These are phyloP conservation scores for Chrysolina americana DNA, from an alignment of 2,888 invertebrate genomes.

Conservation along the genomic window DNA sequence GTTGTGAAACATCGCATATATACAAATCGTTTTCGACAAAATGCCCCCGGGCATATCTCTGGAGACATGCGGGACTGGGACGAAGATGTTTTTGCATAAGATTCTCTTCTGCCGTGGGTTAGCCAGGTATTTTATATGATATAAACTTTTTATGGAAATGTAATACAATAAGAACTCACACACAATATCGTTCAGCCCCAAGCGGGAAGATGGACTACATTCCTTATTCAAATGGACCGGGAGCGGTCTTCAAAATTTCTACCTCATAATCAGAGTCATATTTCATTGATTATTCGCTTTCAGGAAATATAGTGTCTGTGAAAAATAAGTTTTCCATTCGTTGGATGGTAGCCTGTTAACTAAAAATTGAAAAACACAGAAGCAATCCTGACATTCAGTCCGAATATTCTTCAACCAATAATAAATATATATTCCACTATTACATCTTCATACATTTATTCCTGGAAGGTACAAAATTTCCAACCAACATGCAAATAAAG, in stretches of 20 bases:
- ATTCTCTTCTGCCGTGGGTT: background rate
- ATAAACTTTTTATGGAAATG: background rate
- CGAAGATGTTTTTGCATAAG: background rate
- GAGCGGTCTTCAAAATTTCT: background rate
- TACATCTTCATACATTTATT: too few relatives aligned
- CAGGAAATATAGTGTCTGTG: too few relatives aligned
- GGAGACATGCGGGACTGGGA: background rate
- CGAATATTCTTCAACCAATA: too few relatives aligned
- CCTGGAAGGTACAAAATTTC: too few relatives aligned
- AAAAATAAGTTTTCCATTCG: too few relatives aligned
- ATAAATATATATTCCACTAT: too few relatives aligned
- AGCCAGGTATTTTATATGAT: conserved; percentile 8
- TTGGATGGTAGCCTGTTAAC: too few relatives aligned
- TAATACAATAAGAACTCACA: background rate
- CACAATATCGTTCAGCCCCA: background rate
- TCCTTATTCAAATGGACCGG: background rate
- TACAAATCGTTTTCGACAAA: conserved; percentile 3
- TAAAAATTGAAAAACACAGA: too few relatives aligned
- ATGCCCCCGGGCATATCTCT: background rate
- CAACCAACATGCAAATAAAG: too few relatives aligned
- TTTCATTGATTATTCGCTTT: background rate
- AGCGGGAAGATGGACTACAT: background rate
- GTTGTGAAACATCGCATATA: conserved; percentile 3
- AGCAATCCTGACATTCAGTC: too few relatives aligned
- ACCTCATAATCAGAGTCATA: background rate